Conservation (phyloP, 2,797 vertebrate genomes). For the Hippocampus kuda region DNA sequence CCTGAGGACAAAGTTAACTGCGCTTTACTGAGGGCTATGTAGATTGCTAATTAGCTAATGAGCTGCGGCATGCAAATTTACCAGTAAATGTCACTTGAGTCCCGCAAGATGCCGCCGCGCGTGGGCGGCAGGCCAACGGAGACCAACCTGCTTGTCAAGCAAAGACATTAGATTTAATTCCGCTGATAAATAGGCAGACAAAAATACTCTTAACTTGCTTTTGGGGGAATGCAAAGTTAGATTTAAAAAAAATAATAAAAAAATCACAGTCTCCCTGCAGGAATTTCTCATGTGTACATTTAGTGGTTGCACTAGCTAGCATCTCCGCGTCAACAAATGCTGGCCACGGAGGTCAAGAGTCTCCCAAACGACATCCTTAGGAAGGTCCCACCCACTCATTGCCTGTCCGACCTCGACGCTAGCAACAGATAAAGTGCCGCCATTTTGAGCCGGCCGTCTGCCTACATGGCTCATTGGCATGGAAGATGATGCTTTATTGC, state of each 20-base stretch:
- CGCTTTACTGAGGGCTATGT: neutral
- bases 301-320: conserved; percentile 1
- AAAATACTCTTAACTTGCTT: neutral
- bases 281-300: neutral
- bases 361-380: neutral
- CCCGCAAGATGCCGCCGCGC: neutral
- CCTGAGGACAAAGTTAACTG: conserved; percentile 6
- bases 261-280: too few species aligned
- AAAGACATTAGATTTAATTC: neutral
- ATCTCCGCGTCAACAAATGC: neutral
- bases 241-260: neutral
- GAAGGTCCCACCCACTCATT: neutral
- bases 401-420: conserved; percentile 15
- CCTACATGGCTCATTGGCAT: conserved; percentile 52
- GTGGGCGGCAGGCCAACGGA: neutral
- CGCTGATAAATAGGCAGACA: neutral
- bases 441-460: conserved; percentile 23
- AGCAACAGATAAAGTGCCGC: conserved; percentile 26
- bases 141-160: neutral
- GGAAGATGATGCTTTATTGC: conserved; percentile 54
- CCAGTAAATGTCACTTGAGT: conserved; percentile 2
- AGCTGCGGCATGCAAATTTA: conserved; percentile 8
- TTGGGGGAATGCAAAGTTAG: neutral
- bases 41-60: conserved; percentile 7
- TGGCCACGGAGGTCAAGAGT: neutral